Evolutionary conservation across 1,140 invertebrate genomes (phyloP).

Genomic region (Drosophila guanche): DNA sequence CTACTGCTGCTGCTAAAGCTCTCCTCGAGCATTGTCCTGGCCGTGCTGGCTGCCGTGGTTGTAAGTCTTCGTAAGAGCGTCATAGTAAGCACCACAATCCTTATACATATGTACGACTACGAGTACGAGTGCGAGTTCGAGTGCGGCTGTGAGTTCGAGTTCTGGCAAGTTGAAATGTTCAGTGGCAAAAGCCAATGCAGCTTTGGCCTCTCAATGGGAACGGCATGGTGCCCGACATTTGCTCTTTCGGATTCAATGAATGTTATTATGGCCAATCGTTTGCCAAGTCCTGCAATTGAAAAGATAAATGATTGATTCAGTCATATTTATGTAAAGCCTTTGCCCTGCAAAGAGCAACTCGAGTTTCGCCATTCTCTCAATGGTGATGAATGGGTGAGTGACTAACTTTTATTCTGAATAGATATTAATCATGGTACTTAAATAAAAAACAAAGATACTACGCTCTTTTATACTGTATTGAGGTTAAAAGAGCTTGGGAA

Average conservation of each 20-base stretch:
- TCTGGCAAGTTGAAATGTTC: slow-evolving; percentile 12
- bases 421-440: no score
- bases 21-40: slow-evolving; percentile 36
- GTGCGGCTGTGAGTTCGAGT: slow-evolving; percentile 19
- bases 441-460: no score
- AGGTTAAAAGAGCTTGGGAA: no score
- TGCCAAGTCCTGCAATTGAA: slow-evolving; percentile 73
- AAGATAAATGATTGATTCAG: slow-evolving; percentile 58
- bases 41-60: slow-evolving; percentile 42
- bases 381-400: no score
- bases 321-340: slow-evolving; percentile 28
- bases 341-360: slow-evolving; percentile 5
- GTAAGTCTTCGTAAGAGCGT: slow-evolving; percentile 58
- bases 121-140: slow-evolving; percentile 15
- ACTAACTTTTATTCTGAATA: no score
- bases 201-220: slow-evolving; percentile 17
- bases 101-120: slow-evolving; percentile 19
- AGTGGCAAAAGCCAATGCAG: slow-evolving; percentile 18
- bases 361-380: background rate
- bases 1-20: slow-evolving; percentile 8
- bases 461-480: no score
- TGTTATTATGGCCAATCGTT: slow-evolving; percentile 46
- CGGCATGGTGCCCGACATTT: slow-evolving; percentile 46
- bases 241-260: slow-evolving; percentile 32
- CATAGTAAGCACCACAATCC: slow-evolving; percentile 43